These are phyloP conservation scores for Discoglossus pictus DNA, from an alignment of 2,797 vertebrate species.

Conservation along the genomic window DNA sequence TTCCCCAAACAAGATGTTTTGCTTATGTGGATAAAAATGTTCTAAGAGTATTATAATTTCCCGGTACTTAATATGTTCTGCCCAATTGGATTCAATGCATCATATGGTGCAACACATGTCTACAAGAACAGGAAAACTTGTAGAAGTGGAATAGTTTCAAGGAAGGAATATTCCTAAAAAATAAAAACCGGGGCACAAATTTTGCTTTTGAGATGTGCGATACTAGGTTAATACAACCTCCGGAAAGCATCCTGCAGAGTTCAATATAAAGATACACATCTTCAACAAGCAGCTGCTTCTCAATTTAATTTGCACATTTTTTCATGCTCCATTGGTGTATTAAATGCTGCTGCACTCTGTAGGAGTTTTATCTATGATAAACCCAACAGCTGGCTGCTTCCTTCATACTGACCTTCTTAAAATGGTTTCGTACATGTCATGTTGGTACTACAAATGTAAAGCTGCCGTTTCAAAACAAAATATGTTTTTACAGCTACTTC, in stretches of 20 bases:
- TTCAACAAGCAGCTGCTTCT: conserved; percentile 85
- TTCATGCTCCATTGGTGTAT: conserved; percentile 95
- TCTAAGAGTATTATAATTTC: conserved; percentile 33
- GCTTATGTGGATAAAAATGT: conserved; percentile 10
- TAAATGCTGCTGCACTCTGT: conserved; percentile 86
- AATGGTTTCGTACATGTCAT: conserved; percentile 65
- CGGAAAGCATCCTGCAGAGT: conserved; percentile 63
- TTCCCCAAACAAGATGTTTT: conserved; percentile 4
- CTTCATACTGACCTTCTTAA: conserved; percentile 78
- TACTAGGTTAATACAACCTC: conserved; percentile 61
- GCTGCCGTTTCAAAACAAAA: conserved; percentile 60
- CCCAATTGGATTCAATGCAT: conserved; percentile 66
- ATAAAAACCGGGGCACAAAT: conserved; percentile 51
- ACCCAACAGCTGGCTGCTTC: conserved; percentile 86
- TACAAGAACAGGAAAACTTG: conserved; percentile 43
- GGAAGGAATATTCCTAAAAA: conserved; percentile 54
- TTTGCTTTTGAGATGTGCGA: conserved; percentile 60
- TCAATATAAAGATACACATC: conserved; percentile 95
- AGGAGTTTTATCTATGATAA: conserved; percentile 90
- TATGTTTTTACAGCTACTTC: conserved; percentile 58
- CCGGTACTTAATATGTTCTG: conserved; percentile 34
- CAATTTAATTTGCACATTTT: conserved; percentile 91
- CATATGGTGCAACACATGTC: conserved; percentile 61
- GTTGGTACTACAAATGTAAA: conserved; percentile 61
- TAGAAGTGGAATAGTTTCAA: conserved; percentile 32